Percentiles rank a stretch among this genome's conserved stretches.
Evolutionary conservation across 1,140 invertebrate species (phyloP).

Genomic region (Neodiprion pinetum): DNA sequence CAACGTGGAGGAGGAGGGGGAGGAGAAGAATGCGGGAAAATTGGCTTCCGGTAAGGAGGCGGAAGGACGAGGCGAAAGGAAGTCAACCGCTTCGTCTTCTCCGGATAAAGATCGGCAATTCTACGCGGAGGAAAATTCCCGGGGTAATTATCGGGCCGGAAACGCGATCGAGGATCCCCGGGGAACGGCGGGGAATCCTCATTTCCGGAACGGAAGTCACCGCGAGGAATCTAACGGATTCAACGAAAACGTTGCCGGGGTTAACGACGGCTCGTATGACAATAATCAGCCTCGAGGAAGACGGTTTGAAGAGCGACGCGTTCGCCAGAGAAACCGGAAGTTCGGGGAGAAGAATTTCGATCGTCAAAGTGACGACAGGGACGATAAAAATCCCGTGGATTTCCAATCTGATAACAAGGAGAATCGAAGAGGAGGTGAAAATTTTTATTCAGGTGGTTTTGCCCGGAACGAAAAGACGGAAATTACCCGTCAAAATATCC

Average conservation of each 20-base stretch:
- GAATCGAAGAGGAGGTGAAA: neutral
- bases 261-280: too few relatives aligned
- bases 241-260: neutral
- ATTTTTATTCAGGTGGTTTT: too few relatives aligned
- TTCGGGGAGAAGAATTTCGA: neutral
- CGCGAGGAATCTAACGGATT: neutral
- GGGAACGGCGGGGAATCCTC: neutral
- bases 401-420: neutral
- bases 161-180: neutral
- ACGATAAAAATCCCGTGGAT: neutral
- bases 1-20: neutral
- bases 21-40: neutral
- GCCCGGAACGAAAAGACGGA: too few relatives aligned
- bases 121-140: neutral
- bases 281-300: conserved; percentile 2
- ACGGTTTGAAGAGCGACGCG: neutral
- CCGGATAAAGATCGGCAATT: too few relatives aligned
- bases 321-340: neutral
- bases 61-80: neutral
- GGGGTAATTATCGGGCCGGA: neutral
- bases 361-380: neutral
- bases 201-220: neutral
- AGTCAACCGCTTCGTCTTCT: neutral
- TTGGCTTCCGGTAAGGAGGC: neutral
- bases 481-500: too few relatives aligned